A percentile compares a stretch with the other conserved stretches of the same genome.
Conservation (phyloP, 2,888 invertebrate species). For the Drosophila ustulata region DNA sequence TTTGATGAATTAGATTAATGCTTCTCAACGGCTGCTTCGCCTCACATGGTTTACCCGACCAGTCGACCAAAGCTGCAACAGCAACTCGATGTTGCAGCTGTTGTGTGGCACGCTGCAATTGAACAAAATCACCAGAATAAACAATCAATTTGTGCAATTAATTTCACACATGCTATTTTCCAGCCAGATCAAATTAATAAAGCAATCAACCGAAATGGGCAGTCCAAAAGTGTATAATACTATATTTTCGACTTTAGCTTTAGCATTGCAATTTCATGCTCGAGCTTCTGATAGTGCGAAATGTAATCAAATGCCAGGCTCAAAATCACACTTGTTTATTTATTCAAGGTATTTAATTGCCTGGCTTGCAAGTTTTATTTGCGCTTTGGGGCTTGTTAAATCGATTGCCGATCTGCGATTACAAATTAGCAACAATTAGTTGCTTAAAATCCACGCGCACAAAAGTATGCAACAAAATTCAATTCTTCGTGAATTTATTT, state of each 20-base stretch:
- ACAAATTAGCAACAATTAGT: neutral
- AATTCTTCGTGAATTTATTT: too few relatives aligned
- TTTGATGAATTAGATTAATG: slow-evolving; percentile 62
- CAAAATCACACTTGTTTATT: neutral
- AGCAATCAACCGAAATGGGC: slow-evolving; percentile 27
- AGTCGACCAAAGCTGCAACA: slow-evolving; percentile 4
- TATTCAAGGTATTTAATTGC: neutral
- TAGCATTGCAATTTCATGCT: slow-evolving; percentile 6
- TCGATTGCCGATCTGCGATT: neutral
- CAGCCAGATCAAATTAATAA: slow-evolving; percentile 11
- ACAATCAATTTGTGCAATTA: slow-evolving; percentile 58
- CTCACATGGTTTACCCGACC: slow-evolving; percentile 45
- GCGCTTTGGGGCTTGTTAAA: neutral
- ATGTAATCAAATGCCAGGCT: neutral
- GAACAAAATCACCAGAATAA: slow-evolving; percentile 25
- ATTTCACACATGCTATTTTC: slow-evolving; percentile 29
- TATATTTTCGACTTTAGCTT: slow-evolving; percentile 3
- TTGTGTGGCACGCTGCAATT: slow-evolving; percentile 28
- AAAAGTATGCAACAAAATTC: neutral
- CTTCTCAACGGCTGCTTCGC: slow-evolving; percentile 14
- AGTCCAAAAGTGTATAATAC: slow-evolving; percentile 15
- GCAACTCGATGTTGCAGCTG: slow-evolving; percentile 5
- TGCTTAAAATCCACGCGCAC: neutral
- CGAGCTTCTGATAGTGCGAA: neutral
- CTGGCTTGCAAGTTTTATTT: neutral